Evolutionary conservation across 2,888 invertebrate species (phyloP), one percentile per base, ranked within the genome.

Genomic region (Tinea semifulvella): DNA sequence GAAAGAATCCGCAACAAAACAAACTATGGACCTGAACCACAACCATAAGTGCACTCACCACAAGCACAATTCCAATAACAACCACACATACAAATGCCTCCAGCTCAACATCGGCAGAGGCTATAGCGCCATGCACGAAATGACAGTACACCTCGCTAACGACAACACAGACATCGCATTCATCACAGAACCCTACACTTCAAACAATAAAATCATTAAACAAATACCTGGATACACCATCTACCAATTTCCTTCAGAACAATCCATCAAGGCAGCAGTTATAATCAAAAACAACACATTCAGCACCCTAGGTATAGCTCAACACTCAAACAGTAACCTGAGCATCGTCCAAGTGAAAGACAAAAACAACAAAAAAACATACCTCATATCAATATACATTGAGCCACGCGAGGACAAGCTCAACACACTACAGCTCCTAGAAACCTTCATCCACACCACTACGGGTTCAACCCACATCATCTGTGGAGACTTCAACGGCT

Each of bases 401-500:
- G 25, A 25, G 8, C 25, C 25, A 25, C 25, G 25, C 25, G 8
- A 6, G 6, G 25, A 25, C 25, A 25, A 6, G 6, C 6, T 7
- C 25, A 25, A 25, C 10, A 25, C 25, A 25, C 6, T 25, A 25
- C 6, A 6, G 6, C 6, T 7, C 6, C 25, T 25, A 6, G 25
- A 25, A 25, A n/a, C n/a, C n/a, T n/a, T n/a, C n/a, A n/a, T n/a
- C n/a, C n/a, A n/a, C n/a, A n/a, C n/a, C n/a, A n/a, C n/a, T n/a
- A n/a, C n/a, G n/a, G n/a, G n/a, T n/a, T 6, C 40, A 2, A 22
- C 13, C 2, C 35, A 35, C 13, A 14, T 40, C 3, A 40, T 56
- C 0, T 39, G 50, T 3, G 56, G 55, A 0, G 54, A 57, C 20
- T 48, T 55, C 8, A 57, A 57, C 20, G 56, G 53, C 0, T 53